Evolutionary conservation across 2,888 invertebrate genomes (phyloP), one percentile per base, ranked within the genome.

Genomic region (Plutella xylostella): DNA sequence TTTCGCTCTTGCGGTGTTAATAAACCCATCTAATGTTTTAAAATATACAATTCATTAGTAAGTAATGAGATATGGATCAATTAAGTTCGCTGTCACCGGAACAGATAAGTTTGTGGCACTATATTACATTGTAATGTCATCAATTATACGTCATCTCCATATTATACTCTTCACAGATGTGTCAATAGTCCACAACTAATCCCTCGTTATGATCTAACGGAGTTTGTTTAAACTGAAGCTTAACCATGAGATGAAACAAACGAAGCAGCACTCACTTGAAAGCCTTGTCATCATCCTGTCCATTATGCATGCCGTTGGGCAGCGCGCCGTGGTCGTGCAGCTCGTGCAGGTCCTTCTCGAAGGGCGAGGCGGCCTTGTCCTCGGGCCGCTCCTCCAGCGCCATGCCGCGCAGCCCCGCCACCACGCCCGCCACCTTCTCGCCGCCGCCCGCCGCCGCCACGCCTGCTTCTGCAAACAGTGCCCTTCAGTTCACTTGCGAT

Each of bases 201-300:
- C n/a, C n/a, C n/a, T n/a, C n/a, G n/a, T n/a, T n/a, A n/a, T n/a
- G n/a, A n/a, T n/a, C n/a, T n/a, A n/a, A n/a, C n/a, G n/a, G n/a
- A n/a, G n/a, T n/a, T n/a, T n/a, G 25, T 25, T 7, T 5, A 25
- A 25, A 25, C 6, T 7, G 25, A 25, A 25, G 11, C 6, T 25
- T 11, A 5, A 25, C 25, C 11, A 7, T 25, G 25, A 25, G 25
- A 5, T 11, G 11, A 11, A 3, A 33, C 12, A 11, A 30, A 19
- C 14, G 39, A 43, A n/a, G n/a, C n/a, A n/a, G n/a, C 52, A 90
- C 93, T 91, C 72, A 94, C 94, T 94, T 94, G 78, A 93, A 94
- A 57, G 91, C 91, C 84, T 93, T 94, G 63, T 94, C 94, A 63
- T 96, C 96, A 60, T 94, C 94, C 56, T 93, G 79, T 31, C 83